A percentile compares a stretch with the other conserved stretches of the same genome.
These are phyloP conservation scores for Rutilus rutilus DNA, from an alignment of 2,113 vertebrate genomes.

Conservation along the genomic window DNA sequence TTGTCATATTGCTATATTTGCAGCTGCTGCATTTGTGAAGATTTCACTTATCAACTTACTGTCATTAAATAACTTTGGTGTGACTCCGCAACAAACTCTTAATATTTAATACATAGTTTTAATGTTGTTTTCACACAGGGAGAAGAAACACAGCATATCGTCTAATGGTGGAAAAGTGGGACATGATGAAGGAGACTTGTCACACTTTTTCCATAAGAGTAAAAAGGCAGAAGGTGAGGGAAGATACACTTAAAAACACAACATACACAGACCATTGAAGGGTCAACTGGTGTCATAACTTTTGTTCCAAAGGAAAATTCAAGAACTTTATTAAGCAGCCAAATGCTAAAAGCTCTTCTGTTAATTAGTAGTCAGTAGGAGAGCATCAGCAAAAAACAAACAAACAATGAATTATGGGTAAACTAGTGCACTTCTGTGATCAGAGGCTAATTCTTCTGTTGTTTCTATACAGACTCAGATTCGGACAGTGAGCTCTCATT, in stretches of 20 bases:
- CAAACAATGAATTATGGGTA: too few relatives aligned
- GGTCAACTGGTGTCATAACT: not conserved
- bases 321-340: not conserved
- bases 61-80: not conserved
- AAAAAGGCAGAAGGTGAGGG: constrained; percentile 73
- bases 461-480: constrained; percentile 77
- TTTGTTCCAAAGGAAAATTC: not conserved
- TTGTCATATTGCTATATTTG: not conserved
- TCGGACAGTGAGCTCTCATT: constrained; percentile 86
- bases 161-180: constrained; percentile 70
- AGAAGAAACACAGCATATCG: constrained; percentile 78
- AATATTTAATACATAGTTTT: not conserved
- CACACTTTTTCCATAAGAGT: constrained; percentile 74
- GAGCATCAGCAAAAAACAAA: too few relatives aligned
- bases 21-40: constrained; percentile 10
- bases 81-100: not conserved
- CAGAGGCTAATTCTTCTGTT: constrained; percentile 6
- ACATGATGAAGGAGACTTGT: constrained; percentile 72
- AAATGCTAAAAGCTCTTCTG: too few relatives aligned
- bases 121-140: constrained; percentile 42
- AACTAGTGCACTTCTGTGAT: not conserved
- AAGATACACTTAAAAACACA: not conserved
- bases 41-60: not conserved
- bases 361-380: too few relatives aligned
- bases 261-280: not conserved